Conservation (phyloP, 2,113 vertebrate genomes). For the Porphyrio hochstetteri region DNA sequence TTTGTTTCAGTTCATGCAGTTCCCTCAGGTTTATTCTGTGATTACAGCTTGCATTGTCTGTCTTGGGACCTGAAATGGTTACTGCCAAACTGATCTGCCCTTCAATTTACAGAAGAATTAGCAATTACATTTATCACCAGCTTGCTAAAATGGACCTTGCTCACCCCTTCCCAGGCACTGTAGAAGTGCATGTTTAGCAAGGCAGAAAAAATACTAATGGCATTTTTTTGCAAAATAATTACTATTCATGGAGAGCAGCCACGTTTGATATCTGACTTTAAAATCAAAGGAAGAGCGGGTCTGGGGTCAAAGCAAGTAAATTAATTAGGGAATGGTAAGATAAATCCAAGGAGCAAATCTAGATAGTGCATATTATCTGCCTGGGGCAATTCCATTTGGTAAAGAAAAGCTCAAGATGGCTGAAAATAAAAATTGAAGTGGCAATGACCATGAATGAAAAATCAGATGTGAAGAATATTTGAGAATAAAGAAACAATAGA, state of each 20-base stretch:
- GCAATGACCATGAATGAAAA: conserved; percentile 1
- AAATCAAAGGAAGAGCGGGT: conserved; percentile 21
- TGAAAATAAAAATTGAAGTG: conserved; percentile 9
- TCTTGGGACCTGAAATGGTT: neutral
- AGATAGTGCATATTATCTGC: conserved; percentile 4
- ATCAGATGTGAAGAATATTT: neutral
- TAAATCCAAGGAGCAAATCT: neutral
- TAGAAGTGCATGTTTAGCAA: neutral
- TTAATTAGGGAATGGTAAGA: conserved; percentile 38
- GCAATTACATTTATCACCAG: neutral
- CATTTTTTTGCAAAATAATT: neutral
- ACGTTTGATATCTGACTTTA: neutral
- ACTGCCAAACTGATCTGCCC: neutral
- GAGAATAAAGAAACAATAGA: neutral
- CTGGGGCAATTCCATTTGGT: neutral
- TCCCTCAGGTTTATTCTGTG: neutral
- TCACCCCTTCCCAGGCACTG: neutral
- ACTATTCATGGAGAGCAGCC: neutral
- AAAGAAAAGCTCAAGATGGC: conserved; percentile 10
- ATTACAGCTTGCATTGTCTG: neutral
- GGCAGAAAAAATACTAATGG: neutral
- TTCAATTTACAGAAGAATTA: neutral
- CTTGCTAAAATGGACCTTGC: neutral
- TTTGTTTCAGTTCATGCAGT: neutral
- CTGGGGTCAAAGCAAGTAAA: conserved; percentile 6